Conservation (phyloP, 2,888 invertebrate species). For the Aquatica leii region DNA sequence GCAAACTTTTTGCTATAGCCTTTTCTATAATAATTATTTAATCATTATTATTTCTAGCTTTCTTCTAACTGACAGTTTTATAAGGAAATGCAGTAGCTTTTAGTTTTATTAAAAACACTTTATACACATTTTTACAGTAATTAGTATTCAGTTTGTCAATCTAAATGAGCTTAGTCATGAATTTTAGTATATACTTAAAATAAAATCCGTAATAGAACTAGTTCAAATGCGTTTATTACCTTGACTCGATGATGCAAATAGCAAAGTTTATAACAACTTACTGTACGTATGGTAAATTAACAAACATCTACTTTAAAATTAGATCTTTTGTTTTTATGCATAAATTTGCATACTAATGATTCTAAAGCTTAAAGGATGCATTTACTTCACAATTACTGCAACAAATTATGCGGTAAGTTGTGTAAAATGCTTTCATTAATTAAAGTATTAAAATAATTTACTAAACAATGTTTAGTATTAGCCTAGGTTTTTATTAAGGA, state of each 20-base stretch:
- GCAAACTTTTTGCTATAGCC: no score
- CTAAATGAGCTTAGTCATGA: neutral
- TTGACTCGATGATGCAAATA: neutral
- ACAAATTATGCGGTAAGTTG: no score
- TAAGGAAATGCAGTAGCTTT: no score
- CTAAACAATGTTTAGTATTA: no score
- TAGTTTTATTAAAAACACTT: neutral
- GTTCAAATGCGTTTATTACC: constrained; percentile 1
- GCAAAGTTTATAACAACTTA: neutral
- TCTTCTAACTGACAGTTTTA: no score
- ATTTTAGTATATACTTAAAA: neutral
- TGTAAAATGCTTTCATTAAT: no score
- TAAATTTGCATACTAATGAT: neutral
- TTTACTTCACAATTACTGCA: no score
- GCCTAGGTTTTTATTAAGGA: no score
- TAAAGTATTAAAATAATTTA: no score
- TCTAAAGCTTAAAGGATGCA: no score
- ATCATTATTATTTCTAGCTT: no score
- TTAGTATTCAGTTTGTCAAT: neutral
- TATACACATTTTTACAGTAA: neutral
- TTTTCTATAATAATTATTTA: no score
- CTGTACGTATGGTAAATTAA: neutral
- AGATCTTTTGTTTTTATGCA: neutral
- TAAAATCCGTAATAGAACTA: neutral
- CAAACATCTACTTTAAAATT: neutral